Conservation (phyloP, 2,797 vertebrate species). For the Sorex maritimensis region DNA sequence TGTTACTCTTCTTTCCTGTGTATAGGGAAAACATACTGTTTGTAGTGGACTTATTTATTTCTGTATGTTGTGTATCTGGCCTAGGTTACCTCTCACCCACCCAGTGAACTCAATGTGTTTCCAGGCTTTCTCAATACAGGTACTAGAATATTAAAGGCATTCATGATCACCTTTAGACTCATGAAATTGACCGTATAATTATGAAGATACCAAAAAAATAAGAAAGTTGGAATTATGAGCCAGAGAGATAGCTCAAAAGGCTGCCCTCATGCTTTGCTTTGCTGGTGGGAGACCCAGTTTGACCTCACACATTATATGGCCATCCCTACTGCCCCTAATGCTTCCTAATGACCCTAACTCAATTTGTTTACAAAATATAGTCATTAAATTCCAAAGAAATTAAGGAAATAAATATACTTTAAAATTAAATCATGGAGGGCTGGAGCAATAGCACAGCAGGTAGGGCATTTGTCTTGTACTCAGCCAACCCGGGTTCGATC, state of each 20-base stretch:
- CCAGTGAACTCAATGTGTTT: constrained; percentile 31
- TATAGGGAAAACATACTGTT: constrained; percentile 44
- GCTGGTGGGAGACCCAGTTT: too few relatives aligned
- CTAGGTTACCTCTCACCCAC: not conserved
- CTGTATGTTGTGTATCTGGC: not conserved
- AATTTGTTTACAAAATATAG: not conserved
- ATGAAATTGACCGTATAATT: not conserved
- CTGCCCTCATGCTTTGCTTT: too few relatives aligned
- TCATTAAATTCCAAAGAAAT: constrained; percentile 19
- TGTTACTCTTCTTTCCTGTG: constrained; percentile 53
- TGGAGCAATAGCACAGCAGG: not conserved
- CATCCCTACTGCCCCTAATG: too few relatives aligned
- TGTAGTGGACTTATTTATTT: constrained; percentile 51
- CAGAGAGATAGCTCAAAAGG: too few relatives aligned
- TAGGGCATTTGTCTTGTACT: too few relatives aligned
- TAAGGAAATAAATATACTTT: constrained; percentile 47
- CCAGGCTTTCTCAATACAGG: constrained; percentile 5
- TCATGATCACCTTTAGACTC: constrained; percentile 3
- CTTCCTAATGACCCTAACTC: constrained; percentile 39
- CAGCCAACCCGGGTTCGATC: too few relatives aligned
- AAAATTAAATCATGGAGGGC: constrained; percentile 49
- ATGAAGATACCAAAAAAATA: constrained; percentile 57
- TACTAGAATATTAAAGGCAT: constrained; percentile 30
- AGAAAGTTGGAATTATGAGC: not conserved
- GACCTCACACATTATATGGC: too few relatives aligned